Percentiles rank a stretch among this genome's conserved stretches.
Evolutionary conservation across 2,113 vertebrate genomes (phyloP).

Genomic region (Erpornis zantholeuca): DNA sequence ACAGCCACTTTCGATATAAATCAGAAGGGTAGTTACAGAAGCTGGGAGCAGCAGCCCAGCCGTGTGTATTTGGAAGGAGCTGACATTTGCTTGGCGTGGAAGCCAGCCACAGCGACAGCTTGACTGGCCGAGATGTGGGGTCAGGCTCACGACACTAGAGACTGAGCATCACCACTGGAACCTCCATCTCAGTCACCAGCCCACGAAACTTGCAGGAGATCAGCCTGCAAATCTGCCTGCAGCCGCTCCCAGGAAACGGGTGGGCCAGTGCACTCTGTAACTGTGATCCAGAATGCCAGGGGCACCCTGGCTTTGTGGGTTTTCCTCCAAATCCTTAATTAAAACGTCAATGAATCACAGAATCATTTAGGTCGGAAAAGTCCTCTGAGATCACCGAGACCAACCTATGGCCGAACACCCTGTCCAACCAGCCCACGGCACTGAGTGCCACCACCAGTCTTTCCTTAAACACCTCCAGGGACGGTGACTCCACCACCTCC

Average conservation of each 20-base stretch:
- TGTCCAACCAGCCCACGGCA: neutral
- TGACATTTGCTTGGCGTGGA: accelerated
- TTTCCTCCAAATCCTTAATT: neutral
- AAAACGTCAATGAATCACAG: neutral
- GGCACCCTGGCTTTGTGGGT: accelerated
- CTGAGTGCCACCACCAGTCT: neutral
- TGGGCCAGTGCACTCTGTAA: accelerated
- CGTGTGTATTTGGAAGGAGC: accelerated
- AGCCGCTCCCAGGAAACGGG: accelerated
- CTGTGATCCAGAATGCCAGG: accelerated
- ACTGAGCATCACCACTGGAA: no score
- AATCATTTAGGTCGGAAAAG: neutral
- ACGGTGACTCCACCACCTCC: neutral
- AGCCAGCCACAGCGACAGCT: neutral
- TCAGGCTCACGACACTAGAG: accelerated
- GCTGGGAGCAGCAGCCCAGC: neutral
- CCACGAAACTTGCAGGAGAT: accelerated
- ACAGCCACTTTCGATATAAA: neutral
- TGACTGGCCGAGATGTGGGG: neutral
- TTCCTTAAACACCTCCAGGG: neutral
- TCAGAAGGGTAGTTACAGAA: neutral
- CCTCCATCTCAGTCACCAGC: accelerated
- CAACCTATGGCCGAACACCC: neutral
- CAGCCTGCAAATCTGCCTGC: neutral
- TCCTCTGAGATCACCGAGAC: neutral